A percentile compares a stretch with the other conserved stretches of the same genome.
These are phyloP conservation scores for Xylota segnis DNA, from an alignment of 2,888 invertebrate species.

Conservation along the genomic window DNA sequence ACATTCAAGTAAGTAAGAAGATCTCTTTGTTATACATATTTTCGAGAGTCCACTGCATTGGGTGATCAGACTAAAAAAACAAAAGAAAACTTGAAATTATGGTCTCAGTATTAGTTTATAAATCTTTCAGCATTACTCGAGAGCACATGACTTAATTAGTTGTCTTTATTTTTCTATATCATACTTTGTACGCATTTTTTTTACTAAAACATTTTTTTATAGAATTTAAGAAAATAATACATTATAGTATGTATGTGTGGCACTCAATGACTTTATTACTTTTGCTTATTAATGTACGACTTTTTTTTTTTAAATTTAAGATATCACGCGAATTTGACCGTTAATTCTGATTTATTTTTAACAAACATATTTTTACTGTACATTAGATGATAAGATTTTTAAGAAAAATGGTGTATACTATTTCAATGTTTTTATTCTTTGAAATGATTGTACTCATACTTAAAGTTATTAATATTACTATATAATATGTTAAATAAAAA, in stretches of 20 bases:
- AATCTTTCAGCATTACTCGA: constrained; percentile 30
- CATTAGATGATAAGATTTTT: constrained; percentile 22
- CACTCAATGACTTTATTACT: constrained; percentile 7
- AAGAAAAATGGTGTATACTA: constrained; percentile 47
- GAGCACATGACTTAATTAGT: constrained; percentile 19
- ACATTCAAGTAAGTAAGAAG: constrained; percentile 3
- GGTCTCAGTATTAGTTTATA: constrained; percentile 50
- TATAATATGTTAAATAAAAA: constrained; percentile 45
- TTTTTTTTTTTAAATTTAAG: not conserved
- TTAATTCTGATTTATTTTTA: not conserved
- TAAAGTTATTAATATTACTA: constrained; percentile 7
- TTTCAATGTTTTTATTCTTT: constrained; percentile 40
- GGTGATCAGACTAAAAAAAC: not conserved
- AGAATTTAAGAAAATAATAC: not conserved
- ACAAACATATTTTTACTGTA: not conserved
- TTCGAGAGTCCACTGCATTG: constrained; percentile 29
- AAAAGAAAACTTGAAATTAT: not conserved
- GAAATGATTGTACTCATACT: constrained; percentile 30
- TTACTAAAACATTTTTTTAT: not conserved
- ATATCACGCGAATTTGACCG: not conserved
- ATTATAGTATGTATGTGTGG: constrained; percentile 7
- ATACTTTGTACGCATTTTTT: constrained; percentile 3
- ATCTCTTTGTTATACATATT: constrained; percentile 22
- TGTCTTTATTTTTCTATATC: constrained; percentile 7
- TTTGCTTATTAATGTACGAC: not conserved